These are phyloP conservation scores for Blera fallax DNA, from an alignment of 2,888 invertebrate species.

Conservation along the genomic window DNA sequence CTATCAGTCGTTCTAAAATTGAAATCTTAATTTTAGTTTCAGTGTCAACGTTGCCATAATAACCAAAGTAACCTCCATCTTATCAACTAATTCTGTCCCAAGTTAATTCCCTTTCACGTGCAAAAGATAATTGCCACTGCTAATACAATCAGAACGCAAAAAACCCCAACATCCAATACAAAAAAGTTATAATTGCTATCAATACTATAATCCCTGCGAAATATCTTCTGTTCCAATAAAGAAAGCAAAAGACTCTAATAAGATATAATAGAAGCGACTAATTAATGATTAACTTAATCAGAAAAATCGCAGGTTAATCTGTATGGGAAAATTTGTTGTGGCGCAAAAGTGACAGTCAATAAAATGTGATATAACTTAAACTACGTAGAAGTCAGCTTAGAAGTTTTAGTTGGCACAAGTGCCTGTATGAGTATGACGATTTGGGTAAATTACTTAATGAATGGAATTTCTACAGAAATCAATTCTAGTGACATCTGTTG, in stretches of 20 bases:
- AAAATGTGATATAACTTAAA: neutral
- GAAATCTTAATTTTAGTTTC: neutral
- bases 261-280: neutral
- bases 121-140: neutral
- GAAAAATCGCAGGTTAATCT: neutral
- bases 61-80: neutral
- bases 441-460: neutral
- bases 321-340: neutral
- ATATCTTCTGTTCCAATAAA: neutral
- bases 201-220: neutral
- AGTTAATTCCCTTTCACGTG: neutral
- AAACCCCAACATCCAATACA: neutral
- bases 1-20: neutral
- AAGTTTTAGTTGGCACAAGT: neutral
- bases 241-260: neutral
- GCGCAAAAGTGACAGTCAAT: neutral
- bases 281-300: slow-evolving; percentile 3
- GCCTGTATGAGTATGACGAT: neutral
- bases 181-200: neutral
- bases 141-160: neutral
- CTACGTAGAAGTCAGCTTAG: neutral
- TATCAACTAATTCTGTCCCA: neutral
- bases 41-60: neutral
- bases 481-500: neutral
- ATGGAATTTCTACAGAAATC: neutral